A percentile compares a stretch with the other conserved stretches of the same genome.
Conservation (phyloP, 2,113 vertebrate species). For the Pristiophorus japonicus region DNA sequence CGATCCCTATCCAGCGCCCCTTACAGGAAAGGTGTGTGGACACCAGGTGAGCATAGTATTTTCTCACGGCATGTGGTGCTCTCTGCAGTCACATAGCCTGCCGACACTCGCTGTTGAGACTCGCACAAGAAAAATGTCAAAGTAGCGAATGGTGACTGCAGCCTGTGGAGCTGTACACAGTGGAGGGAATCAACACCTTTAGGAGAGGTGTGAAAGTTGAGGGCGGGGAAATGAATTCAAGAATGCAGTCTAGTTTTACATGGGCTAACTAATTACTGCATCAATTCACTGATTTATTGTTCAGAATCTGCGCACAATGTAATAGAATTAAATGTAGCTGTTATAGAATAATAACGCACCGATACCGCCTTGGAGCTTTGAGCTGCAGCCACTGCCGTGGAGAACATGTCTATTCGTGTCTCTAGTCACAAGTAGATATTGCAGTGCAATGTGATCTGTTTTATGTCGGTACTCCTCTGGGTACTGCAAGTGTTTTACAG, state of each 20-base stretch:
- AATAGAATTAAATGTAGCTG: background rate
- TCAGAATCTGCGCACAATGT: background rate
- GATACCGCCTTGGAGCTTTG: background rate
- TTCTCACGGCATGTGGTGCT: background rate
- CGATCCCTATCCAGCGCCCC: background rate
- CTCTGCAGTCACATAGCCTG: background rate
- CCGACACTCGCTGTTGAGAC: background rate
- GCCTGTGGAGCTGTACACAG: background rate
- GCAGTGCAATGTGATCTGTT: conserved; percentile 45
- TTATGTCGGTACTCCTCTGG: conserved; percentile 43
- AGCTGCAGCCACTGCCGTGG: conserved; percentile 39
- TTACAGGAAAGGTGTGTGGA: background rate
- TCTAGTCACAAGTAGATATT: conserved; percentile 44
- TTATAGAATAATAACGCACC: background rate
- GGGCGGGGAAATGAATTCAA: background rate
- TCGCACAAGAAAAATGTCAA: background rate
- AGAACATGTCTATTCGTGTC: conserved; percentile 42
- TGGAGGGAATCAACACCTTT: background rate
- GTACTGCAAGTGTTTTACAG: conserved; percentile 30
- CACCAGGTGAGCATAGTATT: background rate
- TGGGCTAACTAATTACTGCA: background rate
- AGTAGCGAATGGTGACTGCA: background rate
- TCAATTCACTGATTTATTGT: background rate
- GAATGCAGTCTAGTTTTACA: background rate
- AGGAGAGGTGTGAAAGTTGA: background rate